Percentiles rank a stretch among this genome's conserved stretches.
Evolutionary conservation across 2,113 vertebrate genomes (phyloP).

Genomic region (Leucoraja erinaceus): DNA sequence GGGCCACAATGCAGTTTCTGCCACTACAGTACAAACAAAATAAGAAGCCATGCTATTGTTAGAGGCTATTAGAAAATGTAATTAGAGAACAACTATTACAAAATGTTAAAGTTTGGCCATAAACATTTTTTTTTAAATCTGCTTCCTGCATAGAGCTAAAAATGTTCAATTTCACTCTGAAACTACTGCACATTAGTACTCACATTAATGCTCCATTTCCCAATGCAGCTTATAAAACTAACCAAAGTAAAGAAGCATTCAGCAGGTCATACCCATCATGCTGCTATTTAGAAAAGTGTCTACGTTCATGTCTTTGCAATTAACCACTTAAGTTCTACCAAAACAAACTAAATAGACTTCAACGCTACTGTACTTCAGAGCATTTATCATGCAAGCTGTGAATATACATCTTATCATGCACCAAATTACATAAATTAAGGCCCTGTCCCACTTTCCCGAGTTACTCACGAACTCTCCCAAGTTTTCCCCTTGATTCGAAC

Average conservation of each 20-base stretch:
- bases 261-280: slow-evolving; percentile 39
- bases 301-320: not conserved
- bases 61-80: not conserved
- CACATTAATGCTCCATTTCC: slow-evolving; percentile 36
- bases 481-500: too few relatives aligned
- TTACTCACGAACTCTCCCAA: too few relatives aligned
- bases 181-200: slow-evolving; percentile 38
- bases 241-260: slow-evolving; percentile 40
- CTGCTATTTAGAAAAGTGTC: slow-evolving; percentile 27
- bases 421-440: not conserved
- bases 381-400: not conserved
- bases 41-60: slow-evolving; percentile 22
- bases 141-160: not conserved
- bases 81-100: not conserved
- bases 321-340: not conserved
- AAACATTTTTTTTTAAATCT: not conserved
- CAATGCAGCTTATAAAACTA: slow-evolving; percentile 36
- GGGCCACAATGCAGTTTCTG: not conserved
- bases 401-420: not conserved
- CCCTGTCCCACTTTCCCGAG: too few relatives aligned
- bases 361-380: not conserved
- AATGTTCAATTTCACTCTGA: slow-evolving; percentile 7
- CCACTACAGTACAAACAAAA: not conserved
- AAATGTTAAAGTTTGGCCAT: slow-evolving; percentile 1
- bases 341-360: not conserved